Conservation (phyloP, 2,113 vertebrate species). For the Pyxicephalus adspersus region DNA sequence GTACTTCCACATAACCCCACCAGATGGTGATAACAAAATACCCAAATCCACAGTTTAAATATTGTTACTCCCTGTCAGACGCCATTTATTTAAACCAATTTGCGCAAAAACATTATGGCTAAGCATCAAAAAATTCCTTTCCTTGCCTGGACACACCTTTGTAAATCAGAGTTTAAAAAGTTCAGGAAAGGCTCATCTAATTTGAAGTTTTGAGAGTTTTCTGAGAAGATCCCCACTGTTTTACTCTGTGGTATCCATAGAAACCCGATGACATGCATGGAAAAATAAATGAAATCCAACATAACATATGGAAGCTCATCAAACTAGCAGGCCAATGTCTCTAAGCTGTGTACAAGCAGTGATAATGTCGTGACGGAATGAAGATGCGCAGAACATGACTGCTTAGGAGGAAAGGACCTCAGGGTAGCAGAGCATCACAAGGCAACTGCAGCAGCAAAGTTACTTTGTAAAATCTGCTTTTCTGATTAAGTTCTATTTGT, state of each 20-base stretch:
- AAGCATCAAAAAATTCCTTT: too few species aligned
- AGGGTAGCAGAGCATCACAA: background rate
- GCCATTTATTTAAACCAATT: too few species aligned
- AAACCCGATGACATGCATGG: conserved; percentile 6
- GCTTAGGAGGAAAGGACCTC: background rate
- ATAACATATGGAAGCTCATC: conserved; percentile 15
- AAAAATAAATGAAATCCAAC: conserved; percentile 20
- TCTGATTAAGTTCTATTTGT: background rate
- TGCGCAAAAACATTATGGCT: too few species aligned
- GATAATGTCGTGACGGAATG: conserved; percentile 4
- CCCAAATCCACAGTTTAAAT: too few species aligned
- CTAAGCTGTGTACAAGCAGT: background rate
- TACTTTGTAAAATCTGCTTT: background rate
- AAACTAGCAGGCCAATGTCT: conserved; percentile 13
- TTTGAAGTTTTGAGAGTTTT: too few species aligned
- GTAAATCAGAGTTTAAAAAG: too few species aligned
- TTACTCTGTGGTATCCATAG: background rate
- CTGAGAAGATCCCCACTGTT: too few species aligned
- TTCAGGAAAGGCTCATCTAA: too few species aligned
- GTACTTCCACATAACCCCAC: too few species aligned
- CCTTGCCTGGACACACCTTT: too few species aligned
- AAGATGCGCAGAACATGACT: background rate
- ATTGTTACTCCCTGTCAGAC: too few species aligned
- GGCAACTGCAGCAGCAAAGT: background rate
- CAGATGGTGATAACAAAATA: too few species aligned